These are phyloP conservation scores for Drosophila fulvimacula DNA, from an alignment of 2,888 invertebrate genomes.

Conservation along the genomic window DNA sequence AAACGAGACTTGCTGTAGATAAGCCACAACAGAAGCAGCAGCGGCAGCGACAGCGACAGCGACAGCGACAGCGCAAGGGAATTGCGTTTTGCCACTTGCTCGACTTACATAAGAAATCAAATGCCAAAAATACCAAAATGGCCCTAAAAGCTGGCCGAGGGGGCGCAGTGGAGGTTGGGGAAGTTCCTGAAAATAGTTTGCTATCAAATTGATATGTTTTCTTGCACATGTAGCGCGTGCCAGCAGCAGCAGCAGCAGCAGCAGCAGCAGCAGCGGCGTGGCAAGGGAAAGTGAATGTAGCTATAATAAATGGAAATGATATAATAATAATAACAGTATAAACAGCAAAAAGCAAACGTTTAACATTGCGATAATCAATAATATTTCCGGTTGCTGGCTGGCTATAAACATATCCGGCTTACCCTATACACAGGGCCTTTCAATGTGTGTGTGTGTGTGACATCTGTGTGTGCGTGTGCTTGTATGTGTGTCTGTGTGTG, in stretches of 20 bases:
- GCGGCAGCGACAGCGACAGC: conserved; percentile 10
- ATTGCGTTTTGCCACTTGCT: conserved; percentile 58
- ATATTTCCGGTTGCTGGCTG: conserved; percentile 52
- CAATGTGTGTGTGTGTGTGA: conserved; percentile 8
- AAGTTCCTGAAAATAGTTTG: conserved; percentile 38
- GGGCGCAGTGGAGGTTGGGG: background rate
- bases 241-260: conserved; percentile 26
- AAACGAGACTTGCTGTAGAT: conserved; percentile 11
- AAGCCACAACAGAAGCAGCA: conserved; percentile 21
- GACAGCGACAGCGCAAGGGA: conserved; percentile 19
- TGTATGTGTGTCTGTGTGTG: conserved; percentile 1
- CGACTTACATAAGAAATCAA: conserved; percentile 71
- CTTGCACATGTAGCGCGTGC: conserved; percentile 55
- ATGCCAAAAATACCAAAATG: conserved; percentile 66
- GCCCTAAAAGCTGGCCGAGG: background rate
- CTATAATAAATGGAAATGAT: conserved; percentile 58
- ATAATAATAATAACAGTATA: conserved; percentile 47
- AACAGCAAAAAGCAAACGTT: conserved; percentile 38
- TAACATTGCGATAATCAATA: conserved; percentile 74
- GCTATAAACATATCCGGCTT: conserved; percentile 24
- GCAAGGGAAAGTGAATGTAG: conserved; percentile 1
- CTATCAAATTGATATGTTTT: conserved; percentile 69
- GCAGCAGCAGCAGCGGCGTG: background rate
- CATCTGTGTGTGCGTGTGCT: background rate
- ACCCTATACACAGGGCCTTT: conserved; percentile 14